phyloP scores from a whole-genome alignment of 2,797 vertebrate species.

The Sebastes oblongus region DNA sequence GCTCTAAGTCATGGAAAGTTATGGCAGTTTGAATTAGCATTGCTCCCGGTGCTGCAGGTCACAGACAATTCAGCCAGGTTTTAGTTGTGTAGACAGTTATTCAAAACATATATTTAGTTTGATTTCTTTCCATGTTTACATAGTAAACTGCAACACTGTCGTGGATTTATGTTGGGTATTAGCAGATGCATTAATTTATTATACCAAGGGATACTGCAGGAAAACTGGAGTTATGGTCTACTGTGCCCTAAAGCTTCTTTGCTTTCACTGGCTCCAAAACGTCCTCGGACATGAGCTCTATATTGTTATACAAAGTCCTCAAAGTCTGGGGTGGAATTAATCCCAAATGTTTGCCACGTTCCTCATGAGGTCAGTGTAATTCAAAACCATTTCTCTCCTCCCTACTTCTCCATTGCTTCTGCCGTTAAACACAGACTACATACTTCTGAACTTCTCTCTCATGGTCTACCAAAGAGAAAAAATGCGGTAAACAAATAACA shows the following conservation, averaged over 20 bases:
- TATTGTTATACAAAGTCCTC: conserved; percentile 44
- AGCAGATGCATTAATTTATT: conserved; percentile 32
- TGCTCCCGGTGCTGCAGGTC: conserved; percentile 8
- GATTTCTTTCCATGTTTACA: conserved; percentile 52
- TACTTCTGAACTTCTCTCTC: conserved; percentile 12
- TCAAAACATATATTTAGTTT: conserved; percentile 47
- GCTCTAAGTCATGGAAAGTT: conserved; percentile 29
- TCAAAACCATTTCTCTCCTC: conserved; percentile 42
- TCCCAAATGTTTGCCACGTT: conserved; percentile 68
- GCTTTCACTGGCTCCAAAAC: conserved; percentile 46
- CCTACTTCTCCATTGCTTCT: conserved; percentile 7
- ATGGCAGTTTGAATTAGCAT: conserved; percentile 29
- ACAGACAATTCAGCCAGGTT: conserved; percentile 36
- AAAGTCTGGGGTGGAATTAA: conserved; percentile 54
- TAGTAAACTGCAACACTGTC: conserved; percentile 12
- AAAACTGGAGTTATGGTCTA: conserved; percentile 7
- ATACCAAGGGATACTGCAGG: conserved; percentile 8
- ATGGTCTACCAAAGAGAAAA: conserved; percentile 23
- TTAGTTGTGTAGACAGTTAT: conserved; percentile 10
- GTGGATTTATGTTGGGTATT: conserved; percentile 29
- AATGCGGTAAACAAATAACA: conserved; percentile 35
- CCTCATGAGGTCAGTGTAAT: conserved; percentile 50
- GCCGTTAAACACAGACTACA: background rate
- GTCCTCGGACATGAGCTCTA: conserved; percentile 31
- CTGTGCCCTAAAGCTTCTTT: conserved; percentile 18